phyloP scores from a whole-genome alignment of 2,113 vertebrate genomes.

The Trichechus manatus region DNA sequence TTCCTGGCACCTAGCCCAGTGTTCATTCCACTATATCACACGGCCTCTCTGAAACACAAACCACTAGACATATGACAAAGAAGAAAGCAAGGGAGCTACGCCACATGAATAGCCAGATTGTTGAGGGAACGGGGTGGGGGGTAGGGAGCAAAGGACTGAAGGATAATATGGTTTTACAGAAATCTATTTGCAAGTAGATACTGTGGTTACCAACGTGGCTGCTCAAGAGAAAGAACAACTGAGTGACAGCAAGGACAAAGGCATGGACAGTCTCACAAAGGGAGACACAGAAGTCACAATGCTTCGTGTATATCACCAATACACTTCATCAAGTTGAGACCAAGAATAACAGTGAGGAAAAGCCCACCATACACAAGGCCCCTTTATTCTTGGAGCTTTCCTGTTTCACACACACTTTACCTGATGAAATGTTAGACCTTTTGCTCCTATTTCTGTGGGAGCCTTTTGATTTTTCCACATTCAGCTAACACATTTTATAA shows the following conservation, averaged over 20 bases:
- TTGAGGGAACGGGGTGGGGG: slow-evolving; percentile 38
- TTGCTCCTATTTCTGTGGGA: slow-evolving; percentile 55
- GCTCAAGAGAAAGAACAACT: slow-evolving; percentile 30
- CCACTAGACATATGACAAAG: slow-evolving; percentile 46
- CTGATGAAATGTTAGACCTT: slow-evolving; percentile 80
- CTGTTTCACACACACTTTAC: slow-evolving; percentile 69
- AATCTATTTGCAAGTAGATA: slow-evolving; percentile 78
- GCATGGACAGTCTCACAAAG: slow-evolving; percentile 39
- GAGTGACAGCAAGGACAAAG: slow-evolving; percentile 54
- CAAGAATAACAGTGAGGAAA: slow-evolving; percentile 82
- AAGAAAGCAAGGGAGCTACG: not conserved
- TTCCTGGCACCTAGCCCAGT: not conserved
- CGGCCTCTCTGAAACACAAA: slow-evolving; percentile 35
- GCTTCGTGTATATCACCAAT: slow-evolving; percentile 4
- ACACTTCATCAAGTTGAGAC: slow-evolving; percentile 81
- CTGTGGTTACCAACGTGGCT: slow-evolving; percentile 1
- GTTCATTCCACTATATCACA: not conserved
- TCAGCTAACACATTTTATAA: slow-evolving; percentile 45
- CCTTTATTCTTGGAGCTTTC: slow-evolving; percentile 51
- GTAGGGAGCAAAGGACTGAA: not conserved
- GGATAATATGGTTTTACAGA: slow-evolving; percentile 65
- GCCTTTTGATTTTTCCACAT: slow-evolving; percentile 75
- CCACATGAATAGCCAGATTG: slow-evolving; percentile 55
- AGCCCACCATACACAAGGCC: slow-evolving; percentile 81
- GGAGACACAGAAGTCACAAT: not conserved